Evolutionary conservation across 2,113 vertebrate genomes (phyloP).

Genomic region (Salvator merianae): DNA sequence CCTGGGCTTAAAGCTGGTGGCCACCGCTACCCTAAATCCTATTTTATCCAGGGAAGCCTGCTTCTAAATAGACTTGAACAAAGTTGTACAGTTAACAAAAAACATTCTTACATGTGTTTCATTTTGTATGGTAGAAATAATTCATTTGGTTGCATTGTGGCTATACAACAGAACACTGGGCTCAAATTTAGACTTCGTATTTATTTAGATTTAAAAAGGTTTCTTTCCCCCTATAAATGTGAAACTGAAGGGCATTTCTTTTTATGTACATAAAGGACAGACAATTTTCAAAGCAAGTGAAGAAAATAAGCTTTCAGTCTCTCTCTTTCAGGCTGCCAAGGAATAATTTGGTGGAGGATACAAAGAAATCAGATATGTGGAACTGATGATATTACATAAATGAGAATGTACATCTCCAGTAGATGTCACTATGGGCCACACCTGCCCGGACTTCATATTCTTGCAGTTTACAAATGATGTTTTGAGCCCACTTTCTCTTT

Average conservation of each 20-base stretch:
- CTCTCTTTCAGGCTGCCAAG: neutral
- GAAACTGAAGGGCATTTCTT: neutral
- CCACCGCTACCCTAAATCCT: too few relatives aligned
- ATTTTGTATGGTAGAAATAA: neutral
- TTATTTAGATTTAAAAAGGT: neutral
- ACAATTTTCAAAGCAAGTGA: neutral
- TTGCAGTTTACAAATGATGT: neutral
- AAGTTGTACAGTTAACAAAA: too few relatives aligned
- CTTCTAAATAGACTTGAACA: too few relatives aligned
- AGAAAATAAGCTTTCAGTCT: neutral
- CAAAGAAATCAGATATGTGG: conserved; percentile 15
- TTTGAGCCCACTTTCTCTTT: too few relatives aligned
- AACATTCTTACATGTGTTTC: neutral
- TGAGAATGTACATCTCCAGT: neutral
- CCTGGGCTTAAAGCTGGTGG: too few relatives aligned
- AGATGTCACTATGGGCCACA: neutral
- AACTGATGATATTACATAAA: neutral
- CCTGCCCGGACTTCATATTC: neutral
- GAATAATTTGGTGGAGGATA: conserved; percentile 18
- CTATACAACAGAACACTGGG: neutral
- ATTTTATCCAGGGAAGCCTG: too few relatives aligned
- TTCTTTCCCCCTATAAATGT: neutral
- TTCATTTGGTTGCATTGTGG: neutral
- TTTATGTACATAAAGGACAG: conserved; percentile 5
- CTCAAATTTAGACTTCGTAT: neutral